Conservation (phyloP, 2,888 invertebrate species). For the Trachelus tabidus region DNA sequence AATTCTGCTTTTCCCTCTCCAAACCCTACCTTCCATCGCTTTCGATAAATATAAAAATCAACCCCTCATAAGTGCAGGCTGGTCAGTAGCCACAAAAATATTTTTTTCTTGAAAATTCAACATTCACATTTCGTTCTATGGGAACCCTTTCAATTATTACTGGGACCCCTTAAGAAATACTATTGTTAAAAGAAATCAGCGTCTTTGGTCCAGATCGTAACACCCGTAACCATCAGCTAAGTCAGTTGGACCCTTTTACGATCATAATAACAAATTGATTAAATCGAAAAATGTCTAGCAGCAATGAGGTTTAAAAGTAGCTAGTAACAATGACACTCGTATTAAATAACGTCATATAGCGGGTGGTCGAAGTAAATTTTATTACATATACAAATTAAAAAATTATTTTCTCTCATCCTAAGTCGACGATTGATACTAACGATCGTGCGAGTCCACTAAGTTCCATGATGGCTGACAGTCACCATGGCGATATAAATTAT, state of each 20-base stretch:
- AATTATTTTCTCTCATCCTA: background rate
- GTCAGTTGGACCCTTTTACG: background rate
- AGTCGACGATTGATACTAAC: background rate
- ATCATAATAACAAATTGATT: background rate
- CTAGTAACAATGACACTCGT: background rate
- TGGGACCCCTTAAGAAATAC: background rate
- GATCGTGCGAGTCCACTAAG: conserved; percentile 10
- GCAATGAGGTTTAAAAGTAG: background rate
- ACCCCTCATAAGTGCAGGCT: background rate
- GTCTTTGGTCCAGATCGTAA: background rate
- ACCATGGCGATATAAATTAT: conserved; percentile 40
- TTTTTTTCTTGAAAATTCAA: background rate
- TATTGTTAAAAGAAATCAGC: background rate
- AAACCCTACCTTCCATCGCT: no score
- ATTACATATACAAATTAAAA: background rate
- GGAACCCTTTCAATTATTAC: background rate
- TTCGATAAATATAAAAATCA: background rate
- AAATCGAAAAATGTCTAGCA: background rate
- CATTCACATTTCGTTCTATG: background rate
- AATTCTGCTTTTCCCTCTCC: no score
- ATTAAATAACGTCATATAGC: background rate
- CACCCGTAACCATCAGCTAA: background rate
- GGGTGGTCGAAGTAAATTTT: background rate
- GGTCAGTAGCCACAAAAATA: background rate
- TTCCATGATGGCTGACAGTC: conserved; percentile 4